Conservation (phyloP, 2,888 invertebrate genomes). For the Hirtodrosophila trivittata region DNA sequence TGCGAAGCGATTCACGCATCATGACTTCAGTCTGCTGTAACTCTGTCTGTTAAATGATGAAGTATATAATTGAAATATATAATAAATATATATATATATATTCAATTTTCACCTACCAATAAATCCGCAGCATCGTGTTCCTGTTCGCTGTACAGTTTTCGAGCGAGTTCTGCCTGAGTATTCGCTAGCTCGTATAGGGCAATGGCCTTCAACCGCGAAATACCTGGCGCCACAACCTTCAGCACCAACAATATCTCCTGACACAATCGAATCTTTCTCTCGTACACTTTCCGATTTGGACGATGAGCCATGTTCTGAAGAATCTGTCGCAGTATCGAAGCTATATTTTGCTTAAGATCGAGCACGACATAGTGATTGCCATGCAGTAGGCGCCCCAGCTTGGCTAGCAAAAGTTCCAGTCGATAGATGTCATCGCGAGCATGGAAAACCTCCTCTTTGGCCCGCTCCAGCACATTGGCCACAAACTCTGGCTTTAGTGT, state of each 20-base stretch:
- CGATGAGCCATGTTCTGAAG: slow-evolving; percentile 84
- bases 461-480: slow-evolving; percentile 84
- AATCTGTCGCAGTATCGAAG: slow-evolving; percentile 85
- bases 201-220: slow-evolving; percentile 86
- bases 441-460: slow-evolving; percentile 84
- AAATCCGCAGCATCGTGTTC: slow-evolving; percentile 67
- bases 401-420: slow-evolving; percentile 85
- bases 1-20: slow-evolving; percentile 87
- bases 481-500: slow-evolving; percentile 82
- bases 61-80: neutral
- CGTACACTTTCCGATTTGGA: slow-evolving; percentile 86
- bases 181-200: slow-evolving; percentile 90
- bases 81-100: too few species aligned
- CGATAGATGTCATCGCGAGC: slow-evolving; percentile 80
- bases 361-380: slow-evolving; percentile 88
- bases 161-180: slow-evolving; percentile 86
- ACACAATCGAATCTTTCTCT: slow-evolving; percentile 88
- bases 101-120: slow-evolving; percentile 48
- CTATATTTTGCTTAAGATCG: slow-evolving; percentile 88
- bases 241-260: slow-evolving; percentile 87
- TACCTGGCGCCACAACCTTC: slow-evolving; percentile 87
- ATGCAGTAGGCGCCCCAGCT: slow-evolving; percentile 86
- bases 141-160: slow-evolving; percentile 76
- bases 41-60: slow-evolving; percentile 85
- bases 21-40: slow-evolving; percentile 86